phyloP scores from a whole-genome alignment of 2,797 vertebrate genomes.

The Percopsis omiscomaycus region DNA sequence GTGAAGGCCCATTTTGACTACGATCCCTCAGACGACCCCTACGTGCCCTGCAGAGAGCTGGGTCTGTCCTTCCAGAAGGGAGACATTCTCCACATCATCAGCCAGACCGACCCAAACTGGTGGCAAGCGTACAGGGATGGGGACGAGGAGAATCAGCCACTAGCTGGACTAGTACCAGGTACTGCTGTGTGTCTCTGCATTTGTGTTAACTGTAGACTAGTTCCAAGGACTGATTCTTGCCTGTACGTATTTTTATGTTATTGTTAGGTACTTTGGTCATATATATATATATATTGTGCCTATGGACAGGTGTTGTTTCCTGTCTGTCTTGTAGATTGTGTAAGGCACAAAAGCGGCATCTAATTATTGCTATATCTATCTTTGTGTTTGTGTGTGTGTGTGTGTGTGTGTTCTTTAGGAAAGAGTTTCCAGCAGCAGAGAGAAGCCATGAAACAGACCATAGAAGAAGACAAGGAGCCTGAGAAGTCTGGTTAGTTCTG shows the following conservation, averaged over 20 bases:
- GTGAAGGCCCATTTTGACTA: conserved; percentile 97
- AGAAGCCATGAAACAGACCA: conserved; percentile 97
- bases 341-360: too few species aligned
- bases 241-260: not conserved
- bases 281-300: too few species aligned
- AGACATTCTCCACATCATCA: conserved; percentile 96
- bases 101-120: conserved; percentile 98
- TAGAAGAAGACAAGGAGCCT: conserved; percentile 93
- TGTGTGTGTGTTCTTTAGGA: conserved; percentile 69
- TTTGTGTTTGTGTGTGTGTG: not conserved
- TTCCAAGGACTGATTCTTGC: not conserved
- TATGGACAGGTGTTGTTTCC: too few species aligned
- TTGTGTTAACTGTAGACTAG: too few species aligned
- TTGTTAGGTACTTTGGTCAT: too few species aligned
- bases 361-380: not conserved
- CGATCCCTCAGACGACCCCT: conserved; percentile 95
- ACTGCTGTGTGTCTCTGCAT: conserved; percentile 20
- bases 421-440: conserved; percentile 98
- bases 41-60: conserved; percentile 93
- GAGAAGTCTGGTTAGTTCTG: conserved; percentile 77
- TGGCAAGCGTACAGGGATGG: conserved; percentile 99
- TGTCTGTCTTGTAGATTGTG: too few species aligned
- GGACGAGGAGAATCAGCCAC: conserved; percentile 95
- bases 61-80: conserved; percentile 97
- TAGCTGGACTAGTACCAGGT: conserved; percentile 97